A percentile compares a stretch with the other conserved stretches of the same genome.
phyloP scores from a whole-genome alignment of 1,140 invertebrate species.

The Delia radicum region DNA sequence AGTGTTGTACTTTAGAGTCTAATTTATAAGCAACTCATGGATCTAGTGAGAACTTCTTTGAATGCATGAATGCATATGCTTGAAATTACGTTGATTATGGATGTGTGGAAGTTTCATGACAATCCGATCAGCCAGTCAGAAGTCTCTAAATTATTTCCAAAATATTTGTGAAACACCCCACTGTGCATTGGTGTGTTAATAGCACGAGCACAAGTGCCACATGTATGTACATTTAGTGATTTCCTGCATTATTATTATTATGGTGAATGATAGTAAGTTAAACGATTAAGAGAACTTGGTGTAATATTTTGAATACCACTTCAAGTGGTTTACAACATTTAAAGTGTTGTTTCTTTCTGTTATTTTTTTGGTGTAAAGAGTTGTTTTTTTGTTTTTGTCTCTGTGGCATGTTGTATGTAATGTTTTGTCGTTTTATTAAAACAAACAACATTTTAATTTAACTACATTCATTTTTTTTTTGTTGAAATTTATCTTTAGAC shows the following conservation, averaged over 20 bases:
- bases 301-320: neutral
- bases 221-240: neutral
- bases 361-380: too few species aligned
- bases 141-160: too few species aligned
- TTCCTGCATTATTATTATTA: neutral
- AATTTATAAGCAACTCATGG: too few species aligned
- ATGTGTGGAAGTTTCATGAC: too few species aligned
- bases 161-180: neutral
- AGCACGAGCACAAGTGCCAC: neutral
- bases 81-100: too few species aligned
- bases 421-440: conserved; percentile 2
- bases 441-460: neutral
- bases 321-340: neutral
- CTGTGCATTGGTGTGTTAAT: conserved; percentile 4
- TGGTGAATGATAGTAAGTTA: neutral
- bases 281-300: neutral
- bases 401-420: neutral
- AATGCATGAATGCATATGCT: too few species aligned
- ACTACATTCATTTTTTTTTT: neutral
- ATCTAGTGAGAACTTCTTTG: too few species aligned
- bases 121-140: too few species aligned
- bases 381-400: neutral
- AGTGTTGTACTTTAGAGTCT: too few species aligned
- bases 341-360: neutral
- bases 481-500: neutral